Conservation (phyloP, 2,888 invertebrate genomes). For the Proisotoma minuta region DNA sequence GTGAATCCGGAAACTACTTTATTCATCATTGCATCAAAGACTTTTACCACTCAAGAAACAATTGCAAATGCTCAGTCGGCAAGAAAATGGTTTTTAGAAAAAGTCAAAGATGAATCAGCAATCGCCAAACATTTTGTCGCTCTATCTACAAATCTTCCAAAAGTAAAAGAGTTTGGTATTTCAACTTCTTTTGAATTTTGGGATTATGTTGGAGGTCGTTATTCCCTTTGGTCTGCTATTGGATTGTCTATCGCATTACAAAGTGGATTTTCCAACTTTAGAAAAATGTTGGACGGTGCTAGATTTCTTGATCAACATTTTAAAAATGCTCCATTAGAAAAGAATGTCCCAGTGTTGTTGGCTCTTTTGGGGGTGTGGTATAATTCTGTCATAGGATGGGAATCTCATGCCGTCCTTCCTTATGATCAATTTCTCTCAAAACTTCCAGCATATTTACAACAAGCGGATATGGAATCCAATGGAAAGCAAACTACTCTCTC, state of each 20-base stretch:
- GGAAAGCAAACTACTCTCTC: slow-evolving; percentile 67
- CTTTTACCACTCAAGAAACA: slow-evolving; percentile 98
- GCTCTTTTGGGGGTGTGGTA: slow-evolving; percentile 93
- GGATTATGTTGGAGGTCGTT: slow-evolving; percentile 99
- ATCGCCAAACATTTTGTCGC: slow-evolving; percentile 99
- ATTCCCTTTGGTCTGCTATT: slow-evolving; percentile 98
- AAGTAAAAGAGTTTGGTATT: slow-evolving; percentile 97
- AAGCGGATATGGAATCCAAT: slow-evolving; percentile 99
- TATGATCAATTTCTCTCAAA: slow-evolving; percentile 99
- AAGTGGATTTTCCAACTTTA: slow-evolving; percentile 93
- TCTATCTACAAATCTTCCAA: slow-evolving; percentile 86
- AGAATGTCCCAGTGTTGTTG: slow-evolving; percentile 73
- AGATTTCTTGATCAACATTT: slow-evolving; percentile 94
- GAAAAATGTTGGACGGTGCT: slow-evolving; percentile 83
- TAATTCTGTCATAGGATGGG: slow-evolving; percentile 86
- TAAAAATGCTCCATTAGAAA: slow-evolving; percentile 72
- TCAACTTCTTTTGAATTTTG: slow-evolving; percentile 99
- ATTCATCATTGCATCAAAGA: slow-evolving; percentile 99
- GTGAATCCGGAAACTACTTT: slow-evolving; percentile 88
- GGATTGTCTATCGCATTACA: slow-evolving; percentile 91
- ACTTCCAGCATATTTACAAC: slow-evolving; percentile 99
- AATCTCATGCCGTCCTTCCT: slow-evolving; percentile 92
- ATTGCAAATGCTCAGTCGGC: slow-evolving; percentile 98
- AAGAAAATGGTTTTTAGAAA: slow-evolving; percentile 87
- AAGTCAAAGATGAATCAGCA: slow-evolving; percentile 58